phyloP scores from a whole-genome alignment of 2,888 invertebrate species.

The Agonopterix subpropinquella region DNA sequence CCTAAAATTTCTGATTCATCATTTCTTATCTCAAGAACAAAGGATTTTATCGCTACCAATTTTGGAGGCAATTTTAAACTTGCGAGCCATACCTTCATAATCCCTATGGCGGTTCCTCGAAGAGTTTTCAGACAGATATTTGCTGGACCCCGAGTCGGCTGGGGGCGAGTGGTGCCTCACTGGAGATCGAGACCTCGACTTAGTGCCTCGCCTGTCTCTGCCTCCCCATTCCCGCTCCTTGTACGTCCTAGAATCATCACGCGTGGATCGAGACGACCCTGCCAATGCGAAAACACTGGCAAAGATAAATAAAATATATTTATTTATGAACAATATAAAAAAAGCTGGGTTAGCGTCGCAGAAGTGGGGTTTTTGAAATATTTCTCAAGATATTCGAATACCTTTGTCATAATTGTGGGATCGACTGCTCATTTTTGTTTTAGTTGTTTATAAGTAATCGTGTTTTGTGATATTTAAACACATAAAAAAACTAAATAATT shows the following conservation, averaged over 20 bases:
- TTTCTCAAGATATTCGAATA: slow-evolving; percentile 43
- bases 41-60: too few relatives aligned
- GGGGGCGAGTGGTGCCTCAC: slow-evolving; percentile 30
- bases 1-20: too few relatives aligned
- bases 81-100: slow-evolving; percentile 20
- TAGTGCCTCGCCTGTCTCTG: slow-evolving; percentile 24
- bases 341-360: slow-evolving; percentile 2
- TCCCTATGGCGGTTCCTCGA: slow-evolving; percentile 32
- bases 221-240: slow-evolving; percentile 29
- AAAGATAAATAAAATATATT: slow-evolving; percentile 74
- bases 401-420: slow-evolving; percentile 46
- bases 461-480: neutral
- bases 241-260: slow-evolving; percentile 70
- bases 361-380: slow-evolving; percentile 12
- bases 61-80: too few relatives aligned
- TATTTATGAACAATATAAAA: slow-evolving; percentile 30
- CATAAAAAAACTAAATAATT: too few relatives aligned
- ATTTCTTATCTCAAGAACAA: too few relatives aligned
- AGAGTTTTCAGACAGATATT: slow-evolving; percentile 18
- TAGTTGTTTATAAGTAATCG: neutral
- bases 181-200: slow-evolving; percentile 45
- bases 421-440: slow-evolving; percentile 42
- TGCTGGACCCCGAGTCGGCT: slow-evolving; percentile 16
- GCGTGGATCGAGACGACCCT: slow-evolving; percentile 78
- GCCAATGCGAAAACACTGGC: slow-evolving; percentile 86